Conservation (phyloP, 2,888 invertebrate species). For the Agonopterix heracliana region DNA sequence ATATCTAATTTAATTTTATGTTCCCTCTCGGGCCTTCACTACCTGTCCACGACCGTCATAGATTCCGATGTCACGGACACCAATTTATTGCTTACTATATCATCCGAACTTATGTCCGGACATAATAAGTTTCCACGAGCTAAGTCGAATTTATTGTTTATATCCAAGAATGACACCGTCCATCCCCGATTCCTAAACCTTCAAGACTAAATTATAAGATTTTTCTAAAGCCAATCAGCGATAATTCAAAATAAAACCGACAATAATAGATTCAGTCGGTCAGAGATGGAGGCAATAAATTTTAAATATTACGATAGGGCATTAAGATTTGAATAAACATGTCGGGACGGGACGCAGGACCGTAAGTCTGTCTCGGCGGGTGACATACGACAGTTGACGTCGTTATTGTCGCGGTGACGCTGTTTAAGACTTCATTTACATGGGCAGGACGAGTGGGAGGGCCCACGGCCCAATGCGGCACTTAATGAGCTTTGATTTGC, state of each 20-base stretch:
- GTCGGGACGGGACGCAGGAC: conserved; percentile 27
- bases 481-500: conserved; percentile 17
- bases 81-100: conserved; percentile 61
- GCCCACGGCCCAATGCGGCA: conserved; percentile 3
- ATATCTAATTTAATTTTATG: conserved; percentile 57
- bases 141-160: conserved; percentile 55
- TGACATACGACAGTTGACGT: conserved; percentile 40
- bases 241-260: conserved; percentile 29
- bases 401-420: conserved; percentile 30
- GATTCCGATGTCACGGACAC: conserved; percentile 48
- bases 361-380: conserved; percentile 32
- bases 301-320: conserved; percentile 56
- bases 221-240: conserved; percentile 19
- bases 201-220: conserved; percentile 1
- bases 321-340: conserved; percentile 70
- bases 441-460: conserved; percentile 16
- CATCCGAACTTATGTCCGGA: conserved; percentile 47
- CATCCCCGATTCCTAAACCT: conserved; percentile 19
- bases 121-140: conserved; percentile 46
- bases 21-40: conserved; percentile 26
- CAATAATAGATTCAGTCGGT: conserved; percentile 23
- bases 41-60: conserved; percentile 55
- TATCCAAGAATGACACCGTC: conserved; percentile 20
- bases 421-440: conserved; percentile 43
- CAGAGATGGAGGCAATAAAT: conserved; percentile 43